Conservation (phyloP, 2,797 vertebrate species). For the Neostethus bicornis region DNA sequence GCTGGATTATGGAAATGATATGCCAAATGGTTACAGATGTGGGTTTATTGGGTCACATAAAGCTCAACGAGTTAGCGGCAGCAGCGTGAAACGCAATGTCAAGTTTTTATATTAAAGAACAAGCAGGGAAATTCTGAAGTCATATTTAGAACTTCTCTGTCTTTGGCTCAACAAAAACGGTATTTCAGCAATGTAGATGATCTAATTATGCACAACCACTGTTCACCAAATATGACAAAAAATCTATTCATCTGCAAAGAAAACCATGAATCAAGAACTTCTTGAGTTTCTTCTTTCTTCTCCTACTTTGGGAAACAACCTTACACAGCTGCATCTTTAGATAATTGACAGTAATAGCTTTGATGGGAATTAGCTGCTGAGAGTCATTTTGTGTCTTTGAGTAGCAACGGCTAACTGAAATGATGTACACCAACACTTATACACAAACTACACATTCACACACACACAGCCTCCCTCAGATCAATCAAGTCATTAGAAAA, state of each 20-base stretch:
- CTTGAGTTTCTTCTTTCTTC: constrained; percentile 33
- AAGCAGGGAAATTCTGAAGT: constrained; percentile 24
- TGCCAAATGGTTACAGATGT: constrained; percentile 34
- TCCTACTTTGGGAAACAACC: constrained; percentile 49
- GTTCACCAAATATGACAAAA: constrained; percentile 25
- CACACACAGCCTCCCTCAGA: constrained; percentile 54
- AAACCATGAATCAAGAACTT: constrained; percentile 47
- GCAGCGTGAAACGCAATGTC: constrained; percentile 1
- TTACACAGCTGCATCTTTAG: constrained; percentile 73
- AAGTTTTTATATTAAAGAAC: constrained; percentile 2
- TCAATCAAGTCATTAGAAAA: constrained; percentile 76
- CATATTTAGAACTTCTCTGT: constrained; percentile 2
- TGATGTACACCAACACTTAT: constrained; percentile 24
- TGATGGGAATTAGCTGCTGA: constrained; percentile 75
- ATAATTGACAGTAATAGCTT: constrained; percentile 81
- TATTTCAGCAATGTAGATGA: constrained; percentile 29
- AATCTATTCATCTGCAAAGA: constrained; percentile 42
- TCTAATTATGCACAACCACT: constrained; percentile 28
- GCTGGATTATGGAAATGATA: constrained; percentile 32
- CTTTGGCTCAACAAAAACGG: constrained; percentile 8
- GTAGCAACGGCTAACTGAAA: constrained; percentile 65
- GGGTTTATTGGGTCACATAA: constrained; percentile 42
- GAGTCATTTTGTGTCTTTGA: constrained; percentile 62
- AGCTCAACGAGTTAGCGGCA: constrained; percentile 22
- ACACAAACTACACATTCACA: constrained; percentile 4